A percentile compares a stretch with the other conserved stretches of the same genome.
Evolutionary conservation across 2,888 invertebrate genomes (phyloP).

Genomic region (Heteromurus nitidus): DNA sequence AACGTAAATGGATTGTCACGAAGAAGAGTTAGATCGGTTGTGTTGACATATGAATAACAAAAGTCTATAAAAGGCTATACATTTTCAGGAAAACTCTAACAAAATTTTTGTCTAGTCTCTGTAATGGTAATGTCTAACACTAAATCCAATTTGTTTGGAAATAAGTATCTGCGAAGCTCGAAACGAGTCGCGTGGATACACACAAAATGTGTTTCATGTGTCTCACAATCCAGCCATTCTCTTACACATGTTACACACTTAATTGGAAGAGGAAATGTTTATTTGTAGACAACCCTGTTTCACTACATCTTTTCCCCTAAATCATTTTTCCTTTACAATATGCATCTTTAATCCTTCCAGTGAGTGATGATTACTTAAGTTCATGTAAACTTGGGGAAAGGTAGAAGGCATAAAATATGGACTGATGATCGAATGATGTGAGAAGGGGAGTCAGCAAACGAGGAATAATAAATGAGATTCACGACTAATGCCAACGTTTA

Average conservation of each 20-base stretch:
- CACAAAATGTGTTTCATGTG: too few species aligned
- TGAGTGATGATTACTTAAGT: background rate
- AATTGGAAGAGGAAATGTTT: too few species aligned
- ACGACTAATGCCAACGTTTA: background rate
- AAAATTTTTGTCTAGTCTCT: background rate
- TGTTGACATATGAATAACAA: too few species aligned
- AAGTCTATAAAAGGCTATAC: too few species aligned
- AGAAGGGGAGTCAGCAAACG: background rate
- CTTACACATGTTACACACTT: too few species aligned
- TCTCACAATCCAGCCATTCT: too few species aligned
- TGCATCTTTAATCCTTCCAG: background rate
- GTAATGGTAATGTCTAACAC: background rate
- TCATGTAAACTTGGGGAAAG: background rate
- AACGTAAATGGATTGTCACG: too few species aligned
- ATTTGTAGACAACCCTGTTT: too few species aligned
- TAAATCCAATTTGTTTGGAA: background rate
- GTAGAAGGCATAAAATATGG: background rate
- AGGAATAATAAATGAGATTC: background rate
- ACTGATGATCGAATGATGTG: conserved; percentile 2
- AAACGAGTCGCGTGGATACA: too few species aligned
- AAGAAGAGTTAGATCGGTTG: too few species aligned
- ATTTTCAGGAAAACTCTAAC: background rate
- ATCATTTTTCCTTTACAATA: background rate
- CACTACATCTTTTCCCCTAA: too few species aligned
- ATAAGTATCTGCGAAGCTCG: background rate